Evolutionary conservation across 2,888 invertebrate genomes (phyloP), one percentile per base, ranked within the genome.

Genomic region (Cryptocheilus praepositus): DNA sequence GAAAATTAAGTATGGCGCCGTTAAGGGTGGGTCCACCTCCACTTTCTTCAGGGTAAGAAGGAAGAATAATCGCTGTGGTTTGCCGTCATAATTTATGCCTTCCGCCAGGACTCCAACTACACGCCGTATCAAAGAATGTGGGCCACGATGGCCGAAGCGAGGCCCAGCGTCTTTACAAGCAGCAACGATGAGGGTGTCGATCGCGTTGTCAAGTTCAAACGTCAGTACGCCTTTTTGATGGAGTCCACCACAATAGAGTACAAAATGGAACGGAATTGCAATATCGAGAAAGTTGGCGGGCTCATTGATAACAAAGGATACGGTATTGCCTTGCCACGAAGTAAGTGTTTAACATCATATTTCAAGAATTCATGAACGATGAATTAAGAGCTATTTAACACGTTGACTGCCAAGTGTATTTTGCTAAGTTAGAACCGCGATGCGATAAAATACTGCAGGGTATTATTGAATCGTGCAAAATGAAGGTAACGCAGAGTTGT

Each of bases 231-330:
- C 0, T 99, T 96, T 87, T 91, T 99, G 28, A 98, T 99, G 97
- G 99, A 99, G 89, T 98, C 97, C 0, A 97, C 98, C 0, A 95
- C 96, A 22, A 96, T 99, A 74, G 99, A 99, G 87, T 99, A 98
- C 85, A 94, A 94, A 46, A 94, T 96, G 57, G 95, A 97, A 87
- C 91, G 96, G 73, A 94, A 96, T 84, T 98, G 98, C 85, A 95
- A 96, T 73, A 92, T 98, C 71, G 95, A 95, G 51, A 96, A 96
- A 91, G 94, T 98, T 22, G 98, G 98, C 0, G 95, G 96, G 1
- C 93, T 96, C 91, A 91, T 98, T 56, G 98, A 98, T 88, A 96
- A 95, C 11, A 98, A 98, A 89, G 97, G 98, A 82, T 98, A 98
- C 85, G 98, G 98, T 56, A 97, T 98, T 71, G 98, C 97, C 7